Percentiles rank a stretch among this genome's conserved stretches.
Evolutionary conservation across 2,888 invertebrate genomes (phyloP).

Genomic region (Zygaena filipendulae): DNA sequence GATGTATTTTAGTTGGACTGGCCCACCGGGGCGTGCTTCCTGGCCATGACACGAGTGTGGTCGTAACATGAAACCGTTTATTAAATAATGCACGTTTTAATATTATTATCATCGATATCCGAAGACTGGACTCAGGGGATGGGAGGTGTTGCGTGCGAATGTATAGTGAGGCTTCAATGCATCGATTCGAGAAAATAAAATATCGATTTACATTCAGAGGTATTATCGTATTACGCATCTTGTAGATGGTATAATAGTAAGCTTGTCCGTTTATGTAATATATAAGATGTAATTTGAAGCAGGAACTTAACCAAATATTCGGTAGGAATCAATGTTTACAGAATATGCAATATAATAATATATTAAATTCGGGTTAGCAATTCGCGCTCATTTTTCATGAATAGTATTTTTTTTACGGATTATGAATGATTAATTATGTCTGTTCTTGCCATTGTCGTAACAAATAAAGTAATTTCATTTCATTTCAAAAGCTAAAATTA

Average conservation of each 20-base stretch:
- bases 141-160: conserved; percentile 55
- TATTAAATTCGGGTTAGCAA: no score
- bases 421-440: no score
- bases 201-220: conserved; percentile 47
- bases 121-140: conserved; percentile 38
- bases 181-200: conserved; percentile 39
- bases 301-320: no score
- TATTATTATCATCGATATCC: conserved; percentile 61
- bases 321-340: no score
- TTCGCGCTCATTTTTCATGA: no score
- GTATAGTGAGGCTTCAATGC: conserved; percentile 56
- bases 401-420: no score
- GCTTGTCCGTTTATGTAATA: no score
- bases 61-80: conserved; percentile 60
- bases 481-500: no score
- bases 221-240: conserved; percentile 1
- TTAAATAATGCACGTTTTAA: conserved; percentile 64
- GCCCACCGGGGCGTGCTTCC: conserved; percentile 61
- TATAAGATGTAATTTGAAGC: no score
- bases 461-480: no score
- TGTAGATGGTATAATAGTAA: neutral
- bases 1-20: conserved; percentile 57
- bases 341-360: no score
- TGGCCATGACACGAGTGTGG: conserved; percentile 63
- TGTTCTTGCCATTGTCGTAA: no score